A percentile compares a stretch with the other conserved stretches of the same genome.
These are phyloP conservation scores for Dinocampus coccinellae DNA, from an alignment of 2,888 invertebrate species.

Conservation along the genomic window DNA sequence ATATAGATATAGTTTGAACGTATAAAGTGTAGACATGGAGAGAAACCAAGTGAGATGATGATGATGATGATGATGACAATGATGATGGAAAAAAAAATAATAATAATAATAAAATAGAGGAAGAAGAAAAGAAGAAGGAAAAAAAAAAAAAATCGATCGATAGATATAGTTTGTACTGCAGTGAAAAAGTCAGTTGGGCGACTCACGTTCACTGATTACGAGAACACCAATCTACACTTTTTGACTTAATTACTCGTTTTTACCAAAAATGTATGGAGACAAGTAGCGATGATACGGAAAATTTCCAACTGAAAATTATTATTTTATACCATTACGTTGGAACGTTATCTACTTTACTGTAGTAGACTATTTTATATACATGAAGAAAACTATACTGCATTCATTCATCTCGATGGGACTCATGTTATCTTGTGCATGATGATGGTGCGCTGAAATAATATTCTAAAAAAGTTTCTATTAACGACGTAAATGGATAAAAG, in stretches of 20 bases:
- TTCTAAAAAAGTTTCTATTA: conserved; percentile 26
- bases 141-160: conserved; percentile 10
- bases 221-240: not conserved
- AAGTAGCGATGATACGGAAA: not conserved
- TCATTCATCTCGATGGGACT: not conserved
- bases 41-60: not conserved
- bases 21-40: too few species aligned
- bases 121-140: too few species aligned
- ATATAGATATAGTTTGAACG: too few species aligned
- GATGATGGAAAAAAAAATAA: too few species aligned
- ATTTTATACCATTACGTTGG: not conserved
- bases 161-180: not conserved
- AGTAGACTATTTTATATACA: not conserved
- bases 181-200: conserved; percentile 20
- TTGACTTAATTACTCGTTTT: conserved; percentile 14
- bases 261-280: not conserved
- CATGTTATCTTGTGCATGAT: conserved; percentile 8
- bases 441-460: conserved; percentile 18
- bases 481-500: conserved; percentile 12
- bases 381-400: not conserved
- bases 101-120: too few species aligned
- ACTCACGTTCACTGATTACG: conserved; percentile 18
- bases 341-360: conserved; percentile 1
- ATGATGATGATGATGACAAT: too few species aligned
- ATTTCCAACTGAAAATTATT: conserved; percentile 14